Conservation (phyloP, 1,140 invertebrate species). For the Aculops lycopersici region DNA sequence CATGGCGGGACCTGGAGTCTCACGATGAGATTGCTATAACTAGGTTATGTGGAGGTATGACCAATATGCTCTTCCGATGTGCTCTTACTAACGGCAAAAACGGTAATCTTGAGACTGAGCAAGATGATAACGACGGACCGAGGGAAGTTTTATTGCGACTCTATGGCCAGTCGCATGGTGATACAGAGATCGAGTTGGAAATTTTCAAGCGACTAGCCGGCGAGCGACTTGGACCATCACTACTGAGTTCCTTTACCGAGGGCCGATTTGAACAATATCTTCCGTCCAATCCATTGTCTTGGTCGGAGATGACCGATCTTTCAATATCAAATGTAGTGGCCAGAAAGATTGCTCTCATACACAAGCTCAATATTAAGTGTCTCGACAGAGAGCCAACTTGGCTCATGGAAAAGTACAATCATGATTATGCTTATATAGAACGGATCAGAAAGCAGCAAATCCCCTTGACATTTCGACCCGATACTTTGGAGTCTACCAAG, state of each 20-base stretch:
- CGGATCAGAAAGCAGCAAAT: neutral
- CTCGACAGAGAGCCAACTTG: neutral
- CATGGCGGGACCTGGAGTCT: too few relatives aligned
- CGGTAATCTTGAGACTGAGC: too few relatives aligned
- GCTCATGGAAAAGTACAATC: neutral
- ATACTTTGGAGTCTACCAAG: too few relatives aligned
- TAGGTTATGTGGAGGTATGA: too few relatives aligned
- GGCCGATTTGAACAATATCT: constrained; percentile 83
- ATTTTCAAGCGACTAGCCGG: constrained; percentile 75
- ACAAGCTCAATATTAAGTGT: constrained; percentile 41
- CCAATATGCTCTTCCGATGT: too few relatives aligned
- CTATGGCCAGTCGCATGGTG: too few relatives aligned
- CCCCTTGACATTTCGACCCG: neutral
- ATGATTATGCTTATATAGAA: neutral
- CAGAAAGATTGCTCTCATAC: constrained; percentile 57
- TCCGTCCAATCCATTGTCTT: constrained; percentile 20
- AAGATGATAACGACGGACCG: too few relatives aligned
- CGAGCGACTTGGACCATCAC: constrained; percentile 50
- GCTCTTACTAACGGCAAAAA: too few relatives aligned
- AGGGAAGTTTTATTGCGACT: too few relatives aligned
- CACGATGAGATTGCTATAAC: too few relatives aligned
- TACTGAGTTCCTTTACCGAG: constrained; percentile 70
- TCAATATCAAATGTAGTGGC: constrained; percentile 23
- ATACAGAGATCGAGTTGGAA: too few relatives aligned
- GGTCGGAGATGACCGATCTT: neutral